Evolutionary conservation across 2,888 invertebrate genomes (phyloP).

Genomic region (Troilus luridus): DNA sequence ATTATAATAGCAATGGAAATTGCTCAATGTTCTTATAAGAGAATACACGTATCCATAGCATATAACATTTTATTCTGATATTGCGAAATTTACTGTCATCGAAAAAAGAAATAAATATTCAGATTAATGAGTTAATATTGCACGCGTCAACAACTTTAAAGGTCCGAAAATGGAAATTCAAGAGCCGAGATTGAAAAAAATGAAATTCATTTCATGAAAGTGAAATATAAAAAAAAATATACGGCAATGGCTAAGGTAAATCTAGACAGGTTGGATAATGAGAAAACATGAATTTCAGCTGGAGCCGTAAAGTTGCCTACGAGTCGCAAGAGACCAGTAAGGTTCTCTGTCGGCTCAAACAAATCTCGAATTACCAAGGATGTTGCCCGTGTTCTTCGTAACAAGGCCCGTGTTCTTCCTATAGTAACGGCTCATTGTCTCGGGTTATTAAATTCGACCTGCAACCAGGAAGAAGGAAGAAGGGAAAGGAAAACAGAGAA

Average conservation of each 20-base stretch:
- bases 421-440: background rate
- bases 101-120: too few species aligned
- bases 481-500: too few species aligned
- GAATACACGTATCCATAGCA: too few species aligned
- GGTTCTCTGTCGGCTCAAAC: background rate
- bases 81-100: too few species aligned
- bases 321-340: conserved; percentile 21
- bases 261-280: background rate
- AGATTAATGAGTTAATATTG: too few species aligned
- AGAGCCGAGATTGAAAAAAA: background rate
- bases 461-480: background rate
- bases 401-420: conserved; percentile 12
- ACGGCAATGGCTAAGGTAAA: background rate
- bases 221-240: conserved; percentile 15
- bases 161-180: background rate
- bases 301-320: conserved; percentile 21
- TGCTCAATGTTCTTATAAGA: too few species aligned
- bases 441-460: conserved; percentile 29
- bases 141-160: background rate
- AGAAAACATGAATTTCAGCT: background rate
- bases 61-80: too few species aligned
- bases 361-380: conserved; percentile 10
- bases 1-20: too few species aligned
- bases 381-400: background rate
- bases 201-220: background rate